Conservation (phyloP, 2,113 vertebrate genomes). For the Aleadryas rufinucha region DNA sequence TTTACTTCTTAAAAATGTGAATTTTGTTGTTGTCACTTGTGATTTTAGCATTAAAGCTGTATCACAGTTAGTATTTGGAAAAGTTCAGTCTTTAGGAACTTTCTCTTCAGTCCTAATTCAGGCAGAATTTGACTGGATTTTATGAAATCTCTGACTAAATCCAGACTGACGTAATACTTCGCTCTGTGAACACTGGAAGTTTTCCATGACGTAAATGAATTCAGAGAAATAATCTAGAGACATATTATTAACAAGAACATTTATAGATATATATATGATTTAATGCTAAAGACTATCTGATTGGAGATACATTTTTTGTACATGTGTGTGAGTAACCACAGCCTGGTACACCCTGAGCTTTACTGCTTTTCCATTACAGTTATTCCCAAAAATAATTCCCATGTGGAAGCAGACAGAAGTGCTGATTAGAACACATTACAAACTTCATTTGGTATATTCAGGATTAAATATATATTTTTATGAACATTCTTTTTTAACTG, state of each 20-base stretch:
- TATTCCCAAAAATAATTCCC: neutral
- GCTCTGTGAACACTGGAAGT: neutral
- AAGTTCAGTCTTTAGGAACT: neutral
- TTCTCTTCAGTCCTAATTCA: neutral
- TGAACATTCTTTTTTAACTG: neutral
- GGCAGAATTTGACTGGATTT: neutral
- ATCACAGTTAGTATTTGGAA: neutral
- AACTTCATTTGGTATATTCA: neutral
- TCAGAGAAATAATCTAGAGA: neutral
- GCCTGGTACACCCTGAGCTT: neutral
- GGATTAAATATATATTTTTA: neutral
- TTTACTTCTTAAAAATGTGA: neutral
- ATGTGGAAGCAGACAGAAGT: neutral
- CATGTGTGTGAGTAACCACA: neutral
- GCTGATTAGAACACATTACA: neutral
- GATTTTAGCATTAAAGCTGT: neutral
- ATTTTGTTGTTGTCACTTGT: neutral
- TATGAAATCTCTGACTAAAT: neutral
- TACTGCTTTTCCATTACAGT: neutral
- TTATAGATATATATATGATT: neutral
- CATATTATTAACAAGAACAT: neutral
- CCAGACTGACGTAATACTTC: neutral
- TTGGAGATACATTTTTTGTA: neutral
- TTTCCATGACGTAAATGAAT: neutral
- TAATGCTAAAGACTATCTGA: neutral